Evolutionary conservation across 2,797 vertebrate species (phyloP).

Genomic region (Poeciliopsis infans): DNA sequence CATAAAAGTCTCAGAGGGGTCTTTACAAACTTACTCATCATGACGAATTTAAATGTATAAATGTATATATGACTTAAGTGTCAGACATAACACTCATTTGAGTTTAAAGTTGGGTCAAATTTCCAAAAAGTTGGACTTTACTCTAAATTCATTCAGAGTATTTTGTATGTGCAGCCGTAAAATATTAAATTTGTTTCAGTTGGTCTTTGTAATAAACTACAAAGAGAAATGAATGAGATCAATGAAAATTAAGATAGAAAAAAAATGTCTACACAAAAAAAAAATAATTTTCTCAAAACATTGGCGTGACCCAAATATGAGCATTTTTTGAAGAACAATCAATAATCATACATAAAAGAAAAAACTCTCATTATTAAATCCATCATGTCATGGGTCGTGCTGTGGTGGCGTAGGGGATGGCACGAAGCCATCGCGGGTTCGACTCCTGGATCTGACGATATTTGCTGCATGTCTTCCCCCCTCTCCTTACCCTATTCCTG

Average conservation of each 20-base stretch:
- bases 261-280: background rate
- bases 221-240: background rate
- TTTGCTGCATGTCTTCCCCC: no score
- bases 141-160: background rate
- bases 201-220: background rate
- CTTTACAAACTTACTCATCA: conserved; percentile 7
- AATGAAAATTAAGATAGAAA: background rate
- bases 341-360: background rate
- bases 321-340: background rate
- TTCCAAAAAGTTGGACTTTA: background rate
- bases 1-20: conserved; percentile 19
- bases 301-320: background rate
- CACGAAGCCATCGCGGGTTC: no score
- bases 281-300: background rate
- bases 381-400: no score
- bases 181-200: background rate
- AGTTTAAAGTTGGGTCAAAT: background rate
- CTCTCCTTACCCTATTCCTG: no score
- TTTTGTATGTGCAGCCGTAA: background rate
- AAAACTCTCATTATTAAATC: background rate
- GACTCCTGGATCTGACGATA: no score
- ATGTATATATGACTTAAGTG: background rate
- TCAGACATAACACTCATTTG: background rate
- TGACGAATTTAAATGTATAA: background rate
- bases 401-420: no score